phyloP scores from a whole-genome alignment of 2,888 invertebrate species.

The Spisula solida region DNA sequence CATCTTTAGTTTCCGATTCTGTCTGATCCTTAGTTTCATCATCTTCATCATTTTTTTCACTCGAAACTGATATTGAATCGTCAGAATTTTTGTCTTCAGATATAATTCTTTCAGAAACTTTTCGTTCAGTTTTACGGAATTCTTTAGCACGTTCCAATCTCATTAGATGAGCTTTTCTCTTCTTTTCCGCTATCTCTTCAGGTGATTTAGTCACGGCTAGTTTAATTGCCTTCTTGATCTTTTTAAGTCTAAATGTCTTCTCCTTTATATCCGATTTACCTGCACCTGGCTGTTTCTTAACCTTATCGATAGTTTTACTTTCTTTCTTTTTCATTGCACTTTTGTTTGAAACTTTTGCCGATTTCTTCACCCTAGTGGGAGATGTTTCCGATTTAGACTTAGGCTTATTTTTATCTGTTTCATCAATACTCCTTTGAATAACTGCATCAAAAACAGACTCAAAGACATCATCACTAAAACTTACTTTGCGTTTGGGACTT shows the following conservation, averaged over 20 bases:
- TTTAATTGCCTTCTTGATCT: slow-evolving; percentile 48
- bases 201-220: slow-evolving; percentile 50
- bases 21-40: background rate
- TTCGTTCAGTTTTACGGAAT: slow-evolving; percentile 48
- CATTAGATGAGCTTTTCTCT: slow-evolving; percentile 64
- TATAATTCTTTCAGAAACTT: slow-evolving; percentile 42
- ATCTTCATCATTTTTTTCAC: slow-evolving; percentile 43
- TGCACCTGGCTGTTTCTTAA: slow-evolving; percentile 12
- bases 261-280: slow-evolving; percentile 43
- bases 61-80: slow-evolving; percentile 48
- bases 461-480: slow-evolving; percentile 55
- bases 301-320: slow-evolving; percentile 33
- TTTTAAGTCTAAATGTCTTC: slow-evolving; percentile 51
- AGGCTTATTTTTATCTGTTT: slow-evolving; percentile 20
- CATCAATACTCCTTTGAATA: slow-evolving; percentile 38
- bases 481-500: slow-evolving; percentile 54
- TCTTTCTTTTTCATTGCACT: slow-evolving; percentile 42
- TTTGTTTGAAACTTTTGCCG: background rate
- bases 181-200: slow-evolving; percentile 65
- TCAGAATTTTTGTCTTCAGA: slow-evolving; percentile 41
- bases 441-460: slow-evolving; percentile 56
- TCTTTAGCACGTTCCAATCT: slow-evolving; percentile 65
- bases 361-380: slow-evolving; percentile 21
- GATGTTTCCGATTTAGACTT: background rate
- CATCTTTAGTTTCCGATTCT: slow-evolving; percentile 44